Percentiles rank a stretch among this genome's conserved stretches.
Conservation (phyloP, 2,888 invertebrate species). For the Campoplex capitator region DNA sequence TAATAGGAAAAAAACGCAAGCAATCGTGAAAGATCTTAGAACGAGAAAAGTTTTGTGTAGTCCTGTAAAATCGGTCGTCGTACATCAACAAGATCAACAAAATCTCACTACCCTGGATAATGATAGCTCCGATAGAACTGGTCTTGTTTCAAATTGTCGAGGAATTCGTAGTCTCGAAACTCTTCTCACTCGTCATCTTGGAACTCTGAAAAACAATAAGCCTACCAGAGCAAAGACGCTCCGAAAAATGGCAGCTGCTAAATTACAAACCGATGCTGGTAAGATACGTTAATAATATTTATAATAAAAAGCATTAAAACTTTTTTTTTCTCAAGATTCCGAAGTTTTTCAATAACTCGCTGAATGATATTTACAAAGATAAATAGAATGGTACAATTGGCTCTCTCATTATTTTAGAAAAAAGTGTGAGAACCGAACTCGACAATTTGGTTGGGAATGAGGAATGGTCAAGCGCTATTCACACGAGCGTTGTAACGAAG, state of each 20-base stretch:
- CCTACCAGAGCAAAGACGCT: neutral
- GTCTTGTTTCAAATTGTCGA: neutral
- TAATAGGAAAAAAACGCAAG: neutral
- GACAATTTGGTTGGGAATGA: slow-evolving; percentile 68
- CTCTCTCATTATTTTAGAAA: slow-evolving; percentile 70
- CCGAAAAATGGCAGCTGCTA: slow-evolving; percentile 28
- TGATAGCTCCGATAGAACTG: neutral
- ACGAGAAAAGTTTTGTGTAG: slow-evolving; percentile 61
- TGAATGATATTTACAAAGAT: neutral
- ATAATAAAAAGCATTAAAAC: neutral
- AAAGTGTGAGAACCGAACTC: slow-evolving; percentile 74
- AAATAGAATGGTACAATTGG: neutral
- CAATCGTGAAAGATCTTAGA: slow-evolving; percentile 62
- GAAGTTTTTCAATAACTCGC: too few relatives aligned
- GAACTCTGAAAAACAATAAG: slow-evolving; percentile 10
- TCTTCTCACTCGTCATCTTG: slow-evolving; percentile 46
- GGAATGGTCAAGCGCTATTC: slow-evolving; percentile 75
- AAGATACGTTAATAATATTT: neutral
- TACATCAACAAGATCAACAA: neutral
- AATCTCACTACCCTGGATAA: neutral
- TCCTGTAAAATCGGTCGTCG: neutral
- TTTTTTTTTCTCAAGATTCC: too few relatives aligned
- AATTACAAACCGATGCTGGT: slow-evolving; percentile 51
- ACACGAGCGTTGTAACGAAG: slow-evolving; percentile 72
- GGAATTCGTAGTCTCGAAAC: slow-evolving; percentile 33